A percentile compares a stretch with the other conserved stretches of the same genome.
These are phyloP conservation scores for Esox masquinongy DNA, from an alignment of 2,797 vertebrate genomes.

Conservation along the genomic window DNA sequence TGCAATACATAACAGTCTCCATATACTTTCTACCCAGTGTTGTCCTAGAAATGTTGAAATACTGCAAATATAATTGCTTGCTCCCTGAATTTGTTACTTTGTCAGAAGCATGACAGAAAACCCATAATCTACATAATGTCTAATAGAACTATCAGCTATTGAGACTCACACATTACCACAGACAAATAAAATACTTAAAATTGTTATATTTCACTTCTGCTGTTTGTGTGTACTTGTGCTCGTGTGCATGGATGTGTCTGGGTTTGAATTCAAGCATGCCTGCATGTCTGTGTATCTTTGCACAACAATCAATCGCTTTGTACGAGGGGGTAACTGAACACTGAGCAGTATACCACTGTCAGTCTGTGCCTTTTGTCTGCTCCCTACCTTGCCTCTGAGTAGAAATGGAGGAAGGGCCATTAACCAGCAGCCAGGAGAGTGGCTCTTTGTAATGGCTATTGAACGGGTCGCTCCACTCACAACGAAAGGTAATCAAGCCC, in stretches of 20 bases:
- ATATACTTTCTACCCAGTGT: not conserved
- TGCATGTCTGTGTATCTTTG: not conserved
- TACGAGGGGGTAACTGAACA: not conserved
- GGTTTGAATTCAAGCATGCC: not conserved
- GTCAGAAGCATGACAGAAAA: not conserved
- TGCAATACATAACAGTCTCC: not conserved
- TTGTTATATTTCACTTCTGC: too few species aligned
- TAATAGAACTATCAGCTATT: not conserved
- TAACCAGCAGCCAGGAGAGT: slow-evolving; percentile 54
- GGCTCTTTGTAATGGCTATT: slow-evolving; percentile 75
- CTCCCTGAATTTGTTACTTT: not conserved
- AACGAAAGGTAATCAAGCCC: slow-evolving; percentile 72
- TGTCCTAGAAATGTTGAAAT: not conserved
- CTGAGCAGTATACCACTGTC: slow-evolving; percentile 3
- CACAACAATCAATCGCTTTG: not conserved
- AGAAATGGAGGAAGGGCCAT: slow-evolving; percentile 59
- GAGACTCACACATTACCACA: not conserved
- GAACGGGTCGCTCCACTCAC: slow-evolving; percentile 58
- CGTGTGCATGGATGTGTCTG: not conserved
- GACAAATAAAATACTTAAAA: not conserved
- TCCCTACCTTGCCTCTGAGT: slow-evolving; percentile 32
- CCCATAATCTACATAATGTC: not conserved
- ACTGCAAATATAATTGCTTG: not conserved
- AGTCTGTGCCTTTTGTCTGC: slow-evolving; percentile 43
- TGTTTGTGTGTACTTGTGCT: slow-evolving; percentile 20